phyloP scores from a whole-genome alignment of 2,797 vertebrate genomes.

The Enoplosus armatus region DNA sequence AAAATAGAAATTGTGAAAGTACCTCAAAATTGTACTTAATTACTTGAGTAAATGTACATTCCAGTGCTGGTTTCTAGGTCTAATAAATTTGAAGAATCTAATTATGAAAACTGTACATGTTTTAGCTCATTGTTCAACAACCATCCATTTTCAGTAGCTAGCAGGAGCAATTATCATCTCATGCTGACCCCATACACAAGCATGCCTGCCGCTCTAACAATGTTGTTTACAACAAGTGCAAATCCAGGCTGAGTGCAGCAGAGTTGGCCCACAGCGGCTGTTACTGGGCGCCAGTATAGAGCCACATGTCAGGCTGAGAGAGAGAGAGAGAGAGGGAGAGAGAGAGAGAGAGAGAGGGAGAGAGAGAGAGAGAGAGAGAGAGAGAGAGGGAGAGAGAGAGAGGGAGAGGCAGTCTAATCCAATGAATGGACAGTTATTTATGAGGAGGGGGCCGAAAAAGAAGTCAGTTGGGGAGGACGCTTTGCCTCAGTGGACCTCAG shows the following conservation, averaged over 20 bases:
- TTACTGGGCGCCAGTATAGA: constrained; percentile 55
- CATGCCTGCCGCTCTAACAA: constrained; percentile 63
- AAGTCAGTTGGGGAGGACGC: constrained; percentile 63
- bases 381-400: constrained; percentile 53
- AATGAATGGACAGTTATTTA: constrained; percentile 72
- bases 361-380: constrained; percentile 54
- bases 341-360: constrained; percentile 54
- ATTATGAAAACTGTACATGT: constrained; percentile 13
- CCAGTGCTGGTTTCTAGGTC: neutral
- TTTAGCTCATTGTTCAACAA: constrained; percentile 34
- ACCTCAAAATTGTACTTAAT: neutral
- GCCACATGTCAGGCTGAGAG: constrained; percentile 46
- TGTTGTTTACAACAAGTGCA: constrained; percentile 73
- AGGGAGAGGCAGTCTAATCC: constrained; percentile 52
- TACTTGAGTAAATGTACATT: too few relatives aligned
- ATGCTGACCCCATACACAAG: constrained; percentile 44
- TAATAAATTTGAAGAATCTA: neutral
- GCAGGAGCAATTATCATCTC: constrained; percentile 63
- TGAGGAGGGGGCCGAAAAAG: constrained; percentile 51
- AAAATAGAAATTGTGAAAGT: neutral
- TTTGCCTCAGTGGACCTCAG: constrained; percentile 71
- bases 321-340: constrained; percentile 54
- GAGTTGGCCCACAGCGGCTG: constrained; percentile 48
- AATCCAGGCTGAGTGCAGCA: constrained; percentile 51
- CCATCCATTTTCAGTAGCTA: constrained; percentile 34